Conservation (phyloP, 2,888 invertebrate genomes). For the Thumatha senex region DNA sequence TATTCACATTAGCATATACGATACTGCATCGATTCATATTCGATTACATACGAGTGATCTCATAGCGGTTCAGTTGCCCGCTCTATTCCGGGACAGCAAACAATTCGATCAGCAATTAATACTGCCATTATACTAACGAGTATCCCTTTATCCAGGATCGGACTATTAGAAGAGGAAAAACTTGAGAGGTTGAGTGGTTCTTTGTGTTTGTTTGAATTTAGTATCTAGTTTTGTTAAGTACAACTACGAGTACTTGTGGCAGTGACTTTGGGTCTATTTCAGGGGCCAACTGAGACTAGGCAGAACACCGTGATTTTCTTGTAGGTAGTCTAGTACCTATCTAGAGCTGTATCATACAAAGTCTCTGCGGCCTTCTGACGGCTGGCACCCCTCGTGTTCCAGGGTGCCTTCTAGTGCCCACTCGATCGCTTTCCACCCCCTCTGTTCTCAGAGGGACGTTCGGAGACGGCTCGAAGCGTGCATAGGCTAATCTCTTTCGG, state of each 20-base stretch:
- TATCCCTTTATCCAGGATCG: slow-evolving; percentile 48
- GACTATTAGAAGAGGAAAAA: slow-evolving; percentile 55
- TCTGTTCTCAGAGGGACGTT: too few relatives aligned
- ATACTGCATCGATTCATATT: slow-evolving; percentile 6
- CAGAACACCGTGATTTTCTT: too few relatives aligned
- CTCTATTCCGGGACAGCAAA: slow-evolving; percentile 46
- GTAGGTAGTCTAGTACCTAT: too few relatives aligned
- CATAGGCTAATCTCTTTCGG: too few relatives aligned
- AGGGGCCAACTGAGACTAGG: too few relatives aligned
- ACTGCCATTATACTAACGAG: slow-evolving; percentile 67
- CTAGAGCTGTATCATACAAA: too few relatives aligned
- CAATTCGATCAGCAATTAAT: slow-evolving; percentile 68
- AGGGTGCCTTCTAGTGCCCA: too few relatives aligned
- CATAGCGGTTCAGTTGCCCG: slow-evolving; percentile 15
- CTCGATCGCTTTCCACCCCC: too few relatives aligned
- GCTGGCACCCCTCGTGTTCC: too few relatives aligned
- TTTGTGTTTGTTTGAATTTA: slow-evolving; percentile 23
- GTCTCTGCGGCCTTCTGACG: too few relatives aligned
- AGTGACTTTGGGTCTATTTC: too few relatives aligned
- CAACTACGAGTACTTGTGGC: not conserved
- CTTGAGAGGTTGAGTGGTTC: slow-evolving; percentile 31
- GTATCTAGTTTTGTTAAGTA: not conserved
- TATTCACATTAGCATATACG: slow-evolving; percentile 1
- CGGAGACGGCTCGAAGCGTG: too few relatives aligned
- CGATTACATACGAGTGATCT: slow-evolving; percentile 19